A percentile compares a stretch with the other conserved stretches of the same genome.
phyloP scores from a whole-genome alignment of 1,140 invertebrate genomes.

The Sitodiplosis mosellana region DNA sequence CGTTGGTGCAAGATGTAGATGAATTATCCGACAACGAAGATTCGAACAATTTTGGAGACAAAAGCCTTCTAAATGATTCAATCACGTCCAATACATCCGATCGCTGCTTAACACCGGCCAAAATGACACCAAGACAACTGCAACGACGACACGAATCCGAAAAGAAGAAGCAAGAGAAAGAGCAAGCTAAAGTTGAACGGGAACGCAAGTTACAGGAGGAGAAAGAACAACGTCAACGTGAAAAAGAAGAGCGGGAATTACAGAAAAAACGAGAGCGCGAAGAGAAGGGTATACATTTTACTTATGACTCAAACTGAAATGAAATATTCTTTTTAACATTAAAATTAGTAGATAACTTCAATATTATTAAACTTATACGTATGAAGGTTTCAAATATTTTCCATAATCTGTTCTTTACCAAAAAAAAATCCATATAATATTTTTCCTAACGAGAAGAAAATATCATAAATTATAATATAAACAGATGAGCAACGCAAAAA shows the following conservation, averaged over 20 bases:
- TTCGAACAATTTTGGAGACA: no score
- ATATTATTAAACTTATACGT: no score
- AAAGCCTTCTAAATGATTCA: no score
- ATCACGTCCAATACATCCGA: no score
- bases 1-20: slow-evolving; percentile 16
- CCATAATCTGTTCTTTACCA: no score
- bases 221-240: slow-evolving; percentile 20
- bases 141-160: slow-evolving; percentile 30
- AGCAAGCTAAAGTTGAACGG: slow-evolving; percentile 29
- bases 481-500: background rate
- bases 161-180: slow-evolving; percentile 26
- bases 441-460: no score
- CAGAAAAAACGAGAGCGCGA: slow-evolving; percentile 23
- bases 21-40: slow-evolving; percentile 8
- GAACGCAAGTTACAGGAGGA: slow-evolving; percentile 27
- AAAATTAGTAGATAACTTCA: no score
- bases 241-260: slow-evolving; percentile 25
- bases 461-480: background rate
- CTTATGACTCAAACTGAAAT: no score
- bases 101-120: background rate
- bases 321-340: no score
- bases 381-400: no score
- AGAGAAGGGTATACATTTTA: slow-evolving; percentile 15
- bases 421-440: no score
- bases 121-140: slow-evolving; percentile 13